Base-by-base conservation (phyloP, 2,797 vertebrate genomes). In the Syngnathus acus region DNA sequence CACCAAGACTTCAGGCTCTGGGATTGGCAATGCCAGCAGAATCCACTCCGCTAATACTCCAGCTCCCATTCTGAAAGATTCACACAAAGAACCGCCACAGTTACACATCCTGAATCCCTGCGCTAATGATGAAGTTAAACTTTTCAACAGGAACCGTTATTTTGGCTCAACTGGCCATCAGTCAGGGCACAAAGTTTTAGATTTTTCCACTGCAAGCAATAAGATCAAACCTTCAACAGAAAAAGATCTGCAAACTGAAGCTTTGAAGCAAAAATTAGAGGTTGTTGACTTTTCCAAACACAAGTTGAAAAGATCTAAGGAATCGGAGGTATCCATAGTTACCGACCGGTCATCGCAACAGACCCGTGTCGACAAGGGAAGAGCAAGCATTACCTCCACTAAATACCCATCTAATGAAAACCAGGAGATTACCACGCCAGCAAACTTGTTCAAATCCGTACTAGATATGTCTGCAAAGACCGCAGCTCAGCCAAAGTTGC, bases 241-340 rank as follows among this genome's bases (percentile, higher is more conserved):
- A 43, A 80, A 75, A 54, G 48, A 66, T 65, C 13, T 6, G 63
- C 32, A 10, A 26, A 17, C 57, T 23, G 32, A 72, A 55, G 40
- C 64, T 59, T 38, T 26, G 68, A 38, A 65, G n/a, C 60, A 81
- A 64, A 76, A 50, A 40, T 64, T 68, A n/a, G 54, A 85, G 23
- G 50, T 83, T 23, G 70, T 92, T 67, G 88, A 92, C 68, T 92
- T 89, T 64, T 89, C 89, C 67, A 91, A 84, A 68, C 81, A 84
- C 64, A 91, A 88, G 17, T 55, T 80, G 23, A 92, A 89, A 79
- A 80, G 64, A 68, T 67, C 72, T 2, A 88, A 81, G 72, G 81
- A 82, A 65, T 89, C 40, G 9, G 21, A 65, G 5, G 19, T 8
- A 17, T 16, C 13, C 21, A 26, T 26, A 8, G 13, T 45, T 58